These are phyloP conservation scores for Apus apus DNA, from an alignment of 2,113 vertebrate genomes.

Conservation along the genomic window DNA sequence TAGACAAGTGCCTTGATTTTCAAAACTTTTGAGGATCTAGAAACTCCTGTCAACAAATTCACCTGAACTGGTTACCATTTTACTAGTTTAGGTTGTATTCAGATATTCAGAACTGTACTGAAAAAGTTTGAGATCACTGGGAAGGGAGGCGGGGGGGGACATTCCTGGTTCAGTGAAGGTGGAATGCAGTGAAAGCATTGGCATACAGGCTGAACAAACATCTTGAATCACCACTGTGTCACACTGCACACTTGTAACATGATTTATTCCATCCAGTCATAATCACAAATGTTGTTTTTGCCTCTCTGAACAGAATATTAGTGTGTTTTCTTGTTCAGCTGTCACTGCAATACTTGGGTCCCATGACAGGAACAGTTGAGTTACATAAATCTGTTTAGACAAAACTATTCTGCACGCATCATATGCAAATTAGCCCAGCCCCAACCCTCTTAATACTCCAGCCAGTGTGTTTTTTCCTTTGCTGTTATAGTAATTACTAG, in stretches of 20 bases:
- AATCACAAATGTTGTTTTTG: not conserved
- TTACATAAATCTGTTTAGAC: not conserved
- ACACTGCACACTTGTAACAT: not conserved
- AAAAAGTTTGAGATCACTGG: not conserved
- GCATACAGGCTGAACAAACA: not conserved
- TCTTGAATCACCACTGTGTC: not conserved
- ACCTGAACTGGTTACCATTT: not conserved
- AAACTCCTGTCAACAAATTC: not conserved
- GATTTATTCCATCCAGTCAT: not conserved
- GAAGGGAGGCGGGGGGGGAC: not conserved
- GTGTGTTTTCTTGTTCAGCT: not conserved
- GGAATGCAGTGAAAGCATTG: not conserved
- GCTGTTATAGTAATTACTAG: not conserved
- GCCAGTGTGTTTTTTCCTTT: not conserved
- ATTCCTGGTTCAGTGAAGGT: not conserved
- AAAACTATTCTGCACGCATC: not conserved
- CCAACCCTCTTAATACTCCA: not conserved
- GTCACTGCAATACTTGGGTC: not conserved
- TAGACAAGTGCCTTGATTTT: not conserved
- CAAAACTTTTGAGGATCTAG: not conserved
- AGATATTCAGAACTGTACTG: not conserved
- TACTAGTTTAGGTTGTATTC: not conserved
- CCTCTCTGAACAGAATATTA: not conserved
- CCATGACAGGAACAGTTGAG: not conserved
- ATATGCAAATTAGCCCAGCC: not conserved